Conservation (phyloP, 2,113 vertebrate species). For the Pomatostomus ruficeps region DNA sequence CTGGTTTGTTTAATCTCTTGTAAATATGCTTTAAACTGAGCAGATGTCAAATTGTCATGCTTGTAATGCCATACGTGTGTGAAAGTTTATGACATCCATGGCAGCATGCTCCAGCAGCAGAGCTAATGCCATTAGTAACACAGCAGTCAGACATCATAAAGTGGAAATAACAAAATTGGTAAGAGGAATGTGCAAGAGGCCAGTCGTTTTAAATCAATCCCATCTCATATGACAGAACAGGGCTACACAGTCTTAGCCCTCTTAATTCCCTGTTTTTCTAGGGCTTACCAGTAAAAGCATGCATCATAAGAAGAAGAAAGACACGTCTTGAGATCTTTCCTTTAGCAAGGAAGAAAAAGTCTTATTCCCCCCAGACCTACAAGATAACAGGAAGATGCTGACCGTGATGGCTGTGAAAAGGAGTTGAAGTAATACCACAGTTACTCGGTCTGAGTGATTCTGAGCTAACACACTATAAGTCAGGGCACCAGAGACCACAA, state of each 20-base stretch:
- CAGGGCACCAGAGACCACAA: background rate
- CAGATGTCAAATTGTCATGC: conserved; percentile 12
- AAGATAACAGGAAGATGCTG: background rate
- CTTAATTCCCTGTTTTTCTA: background rate
- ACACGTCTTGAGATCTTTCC: background rate
- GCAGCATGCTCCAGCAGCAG: background rate
- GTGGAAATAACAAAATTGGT: background rate
- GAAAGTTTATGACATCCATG: background rate
- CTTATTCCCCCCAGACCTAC: background rate
- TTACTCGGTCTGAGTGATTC: background rate
- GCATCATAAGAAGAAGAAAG: background rate
- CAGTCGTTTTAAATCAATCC: background rate
- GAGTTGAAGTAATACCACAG: background rate
- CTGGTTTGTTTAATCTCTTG: background rate
- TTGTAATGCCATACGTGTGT: background rate
- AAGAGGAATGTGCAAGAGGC: background rate
- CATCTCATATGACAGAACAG: background rate
- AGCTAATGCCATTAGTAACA: background rate
- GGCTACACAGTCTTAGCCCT: background rate
- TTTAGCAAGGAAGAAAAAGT: background rate
- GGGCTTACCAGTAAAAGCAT: background rate
- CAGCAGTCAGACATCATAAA: background rate
- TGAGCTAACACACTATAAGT: background rate
- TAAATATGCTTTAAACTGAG: background rate
- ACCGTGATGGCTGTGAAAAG: background rate